Evolutionary conservation across 2,888 invertebrate species (phyloP), one percentile per base, ranked within the genome.

Genomic region (Scrobipalpa atriplicella): DNA sequence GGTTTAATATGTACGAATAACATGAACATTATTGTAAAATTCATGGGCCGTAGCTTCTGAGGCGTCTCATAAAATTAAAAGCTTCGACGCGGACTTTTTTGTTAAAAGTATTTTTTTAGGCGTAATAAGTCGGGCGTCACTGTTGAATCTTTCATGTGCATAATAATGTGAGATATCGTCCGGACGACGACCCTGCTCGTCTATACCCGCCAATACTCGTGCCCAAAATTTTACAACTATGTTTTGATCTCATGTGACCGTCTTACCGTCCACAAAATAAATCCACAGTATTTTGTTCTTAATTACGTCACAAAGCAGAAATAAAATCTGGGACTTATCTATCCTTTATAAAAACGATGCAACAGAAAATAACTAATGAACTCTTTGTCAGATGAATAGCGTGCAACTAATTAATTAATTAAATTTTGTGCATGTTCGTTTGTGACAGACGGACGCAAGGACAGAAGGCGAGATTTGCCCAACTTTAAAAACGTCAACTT

Each of bases 131-230:
- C 78, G 72, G 72, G 79, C 75, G 81, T 80, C 77, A 75, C 78
- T 79, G 82, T 82, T 88, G 86, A 83, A 87, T 88, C 73, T 85
- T 87, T 83, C 84, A 87, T 86, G 80, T 78, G 83, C 77, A 85
- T 86, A 79, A 73, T 76, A 83, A 83, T 77, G 73, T 62, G 65
- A 52, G 51, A 21, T 63, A 16, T 54, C 43, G 39, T 67, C 73
- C 80, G 71, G 16, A 21, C 16, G n/a, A 66, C 41, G 56, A 61
- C 60, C 75, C 72, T 67, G 60, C 66, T 41, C 67, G 72, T 67
- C 54, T 38, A 13, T 66, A 60, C 74, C 72, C 72, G 63, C 29
- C 66, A 16, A 47, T 47, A 73, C 66, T 75, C 78, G 80, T 81
- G 79, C 80, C 79, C 77, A 76, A 83, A 74, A 84, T 84, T 72